Base-by-base conservation (phyloP, 2,113 vertebrate genomes). In the Seriola rivoliana region DNA sequence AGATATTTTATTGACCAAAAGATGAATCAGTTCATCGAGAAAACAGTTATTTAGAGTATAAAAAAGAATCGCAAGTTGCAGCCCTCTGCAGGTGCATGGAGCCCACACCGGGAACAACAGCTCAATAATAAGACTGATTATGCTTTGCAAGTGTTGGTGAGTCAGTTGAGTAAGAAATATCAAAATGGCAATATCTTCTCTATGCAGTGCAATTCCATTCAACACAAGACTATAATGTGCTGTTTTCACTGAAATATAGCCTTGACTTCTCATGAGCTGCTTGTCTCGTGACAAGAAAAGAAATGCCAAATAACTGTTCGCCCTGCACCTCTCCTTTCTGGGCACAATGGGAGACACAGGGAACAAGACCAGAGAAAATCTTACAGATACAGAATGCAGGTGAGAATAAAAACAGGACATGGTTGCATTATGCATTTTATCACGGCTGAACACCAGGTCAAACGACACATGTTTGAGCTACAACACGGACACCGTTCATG, bases 401-500 rank as follows among this genome's bases (percentile, higher is more conserved):
- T 46, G 46, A 63, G 12, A 74, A 66, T 32, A 21, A 75, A 62
- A 82, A 75, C 25, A 81, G 54, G 25, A 63, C 29, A 66, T 7
- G 11, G 55, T 34, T 82, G 58, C 55, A 75, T 40, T 29, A 19
- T 38, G 34, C 44, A 36, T 3, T 48, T 58, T 32, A 19, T 23
- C 42, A 32, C 8, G 14, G 67, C 44, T 57, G 32, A 75, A 54
- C 29, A 64, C 50, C 17, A 25, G 66, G 46, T 67, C 65, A 62
- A 48, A 63, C 25, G 65, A 60, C 65, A 66, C n/a, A 50, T 63
- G 38, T 75, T 58, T 23, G 67, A 25, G 6, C 19, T 34, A 17
- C 66, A 82, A 54, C 36, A 16, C 42, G n/a, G 71, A 64, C 52
- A 19, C 48, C 14, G 68, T 34, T 87, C 60, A 55, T 62, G 65